Base-by-base conservation (phyloP, 1,140 invertebrate species). In the Cydia splendana region DNA sequence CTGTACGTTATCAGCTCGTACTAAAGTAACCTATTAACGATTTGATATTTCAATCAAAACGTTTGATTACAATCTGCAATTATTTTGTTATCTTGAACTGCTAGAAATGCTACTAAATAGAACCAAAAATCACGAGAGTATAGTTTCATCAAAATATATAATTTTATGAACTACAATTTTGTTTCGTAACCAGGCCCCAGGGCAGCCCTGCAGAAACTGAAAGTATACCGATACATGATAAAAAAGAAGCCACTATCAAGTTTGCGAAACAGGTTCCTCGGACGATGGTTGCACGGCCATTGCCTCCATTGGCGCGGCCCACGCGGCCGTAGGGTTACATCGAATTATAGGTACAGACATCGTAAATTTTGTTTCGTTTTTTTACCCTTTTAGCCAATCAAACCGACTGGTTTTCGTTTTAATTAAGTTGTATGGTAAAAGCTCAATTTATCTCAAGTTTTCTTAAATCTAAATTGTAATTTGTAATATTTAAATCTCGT, bases 231-330 rank as follows among this genome's bases (percentile, higher is more conserved):
- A 38, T 38, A 71, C 67, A 53, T 38, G 67, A 30, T n/a, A 75
- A 38, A 75, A 57, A 75, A 62, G 51, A 28, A 74, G 69, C 75
- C 76, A 18, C 75, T 76, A 78, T 82, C 77, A 81, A 80, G 82
- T 81, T 82, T 48, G 78, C 79, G 76, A 83, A 85, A 85, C 84
- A 79, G 79, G 84, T 87, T 85, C 74, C 79, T 74, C 69, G 74
- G 65, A 18, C 74, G 76, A 76, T 80, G 77, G 74, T 76, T 62
- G 75, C 48, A 78, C 12, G 45, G 45, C 45, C 45, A 48, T 48
- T 48, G 45, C 45, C 45, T 48, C 45, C 45, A 48, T 48, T 81
- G 78, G 82, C 83, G 85, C 76, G 79, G 77, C 79, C 75, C 78
- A 79, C 75, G 79, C 78, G 65, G 76, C 10, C 76, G 73, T 81